These are phyloP conservation scores for Pentalonia nigronervosa DNA, from an alignment of 1,140 invertebrate species.

Conservation along the genomic window DNA sequence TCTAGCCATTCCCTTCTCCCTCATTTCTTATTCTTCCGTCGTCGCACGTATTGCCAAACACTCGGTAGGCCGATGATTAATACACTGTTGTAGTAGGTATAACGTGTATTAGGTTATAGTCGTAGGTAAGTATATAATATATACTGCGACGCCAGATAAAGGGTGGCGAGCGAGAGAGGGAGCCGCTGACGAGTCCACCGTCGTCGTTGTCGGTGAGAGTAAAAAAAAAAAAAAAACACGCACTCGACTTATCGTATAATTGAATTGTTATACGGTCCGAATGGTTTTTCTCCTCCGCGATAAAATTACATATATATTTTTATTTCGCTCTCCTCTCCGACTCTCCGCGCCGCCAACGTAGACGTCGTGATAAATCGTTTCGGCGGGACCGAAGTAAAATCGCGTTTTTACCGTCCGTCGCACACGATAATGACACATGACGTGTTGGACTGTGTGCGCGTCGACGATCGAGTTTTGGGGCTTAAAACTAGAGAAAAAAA, in stretches of 20 bases:
- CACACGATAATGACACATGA: not conserved
- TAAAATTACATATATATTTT: not conserved
- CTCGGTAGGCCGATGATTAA: not conserved
- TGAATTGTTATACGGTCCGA: conserved; percentile 26
- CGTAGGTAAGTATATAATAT: not conserved
- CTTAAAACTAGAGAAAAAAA: not conserved
- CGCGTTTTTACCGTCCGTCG: not conserved
- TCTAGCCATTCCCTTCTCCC: not conserved
- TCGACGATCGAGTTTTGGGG: not conserved
- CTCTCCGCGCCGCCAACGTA: not conserved
- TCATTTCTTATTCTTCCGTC: not conserved
- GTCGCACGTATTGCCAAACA: conserved; percentile 10
- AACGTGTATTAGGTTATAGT: too few relatives aligned
- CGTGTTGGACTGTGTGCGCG: not conserved
- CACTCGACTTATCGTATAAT: conserved; percentile 9
- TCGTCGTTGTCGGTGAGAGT: not conserved
- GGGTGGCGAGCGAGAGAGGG: not conserved
- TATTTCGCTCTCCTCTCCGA: not conserved
- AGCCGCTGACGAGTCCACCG: too few relatives aligned
- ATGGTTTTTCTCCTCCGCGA: not conserved
- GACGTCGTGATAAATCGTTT: not conserved
- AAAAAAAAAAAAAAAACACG: not conserved
- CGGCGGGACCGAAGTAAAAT: not conserved
- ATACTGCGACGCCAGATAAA: not conserved
- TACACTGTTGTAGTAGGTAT: not conserved